Evolutionary conservation across 2,797 vertebrate genomes (phyloP), one percentile per base, ranked within the genome.

Genomic region (Tragelaphus eurycerus): DNA sequence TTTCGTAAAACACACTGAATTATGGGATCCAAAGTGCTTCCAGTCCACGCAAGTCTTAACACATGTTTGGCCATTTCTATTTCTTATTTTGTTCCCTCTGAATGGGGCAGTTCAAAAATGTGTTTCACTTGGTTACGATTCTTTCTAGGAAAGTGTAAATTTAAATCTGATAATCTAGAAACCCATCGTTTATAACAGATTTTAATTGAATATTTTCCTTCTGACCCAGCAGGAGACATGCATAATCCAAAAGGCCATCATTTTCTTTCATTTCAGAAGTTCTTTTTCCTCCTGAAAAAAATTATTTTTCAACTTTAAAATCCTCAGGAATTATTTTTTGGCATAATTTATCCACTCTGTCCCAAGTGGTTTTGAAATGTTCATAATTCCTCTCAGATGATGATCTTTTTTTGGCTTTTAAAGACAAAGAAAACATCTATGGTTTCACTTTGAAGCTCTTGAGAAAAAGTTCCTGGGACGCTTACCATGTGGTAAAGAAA

Each of bases 281-380:
- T 96, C 50, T 82, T 96, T 97, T 92, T 38, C 81, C 85, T 94
- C 94, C 85, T 62, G 89, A 96, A 90, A 85, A 82, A 90, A 95
- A 84, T n/a, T 83, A 67, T 62, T 93, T 97, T 95, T 93, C 91
- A 79, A 91, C 97, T 97, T 97, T 97, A 97, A 97, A 97, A 96
- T 96, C 89, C 90, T 96, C 23, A 85, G 86, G 94, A 97, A 97
- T 96, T 94, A 46, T 78, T 94, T 96, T 94, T 93, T 94, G 97
- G 97, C 97, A 95, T 90, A 25, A 52, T 86, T 17, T 89, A 93
- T 89, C 90, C 79, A 34, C 74, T 89, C 46, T 86, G 78, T 97
- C 97, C 96, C 97, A 87, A 87, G 95, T 48, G 95, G 89, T 94
- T 90, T 87, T 62, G 62, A 96, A 91, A 89, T 50, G 64, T 86